Base-by-base conservation (phyloP, 2,797 vertebrate species). In the Channa striata region DNA sequence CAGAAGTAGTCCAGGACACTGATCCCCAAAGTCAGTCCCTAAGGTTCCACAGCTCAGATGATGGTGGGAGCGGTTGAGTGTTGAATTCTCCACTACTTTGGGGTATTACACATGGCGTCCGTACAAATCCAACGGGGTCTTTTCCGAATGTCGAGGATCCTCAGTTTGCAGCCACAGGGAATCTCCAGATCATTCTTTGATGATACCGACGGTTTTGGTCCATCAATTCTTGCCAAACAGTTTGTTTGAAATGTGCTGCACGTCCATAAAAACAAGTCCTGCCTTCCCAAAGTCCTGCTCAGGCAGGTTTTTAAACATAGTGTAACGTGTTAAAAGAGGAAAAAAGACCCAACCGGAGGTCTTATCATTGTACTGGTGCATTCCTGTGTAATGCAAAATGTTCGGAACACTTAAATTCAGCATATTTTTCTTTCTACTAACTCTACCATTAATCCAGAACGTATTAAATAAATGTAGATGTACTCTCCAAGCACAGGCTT, bases 141-240 rank as follows among this genome's bases (percentile, higher is more conserved):
- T 64, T 30, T 30, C 25, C 25, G 19, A 68, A 60, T 0, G 4
- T 51, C 8, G 0, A 63, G 54, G n/a, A 44, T 67, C 59, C 50
- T 57, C 17, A 53, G n/a, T 60, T 9, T 3, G 39, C 33, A 21
- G 68, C 37, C 6, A 20, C 7, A 4, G 66, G 30, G 48, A 63
- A 36, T 21, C 40, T 61, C 39, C 44, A 58, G 48, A 59, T 12
- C 49, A 46, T 7, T 23, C 52, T 74, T 30, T 70, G 58, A 68
- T 49, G 59, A 50, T 14, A 11, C 10, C 1, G 42, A 58, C 3
- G n/a, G 25, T 33, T 61, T 57, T 10, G 40, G 37, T 54, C 59
- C 47, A 16, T 53, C 48, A 39, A 13, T 11, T 2, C 47, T 11
- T 53, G 25, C 9, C 1, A 5, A 34, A 57, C 13, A n/a, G 14